A percentile compares a stretch with the other conserved stretches of the same genome.
Conservation (phyloP, 2,888 invertebrate species). For the Leucophora obtusa region DNA sequence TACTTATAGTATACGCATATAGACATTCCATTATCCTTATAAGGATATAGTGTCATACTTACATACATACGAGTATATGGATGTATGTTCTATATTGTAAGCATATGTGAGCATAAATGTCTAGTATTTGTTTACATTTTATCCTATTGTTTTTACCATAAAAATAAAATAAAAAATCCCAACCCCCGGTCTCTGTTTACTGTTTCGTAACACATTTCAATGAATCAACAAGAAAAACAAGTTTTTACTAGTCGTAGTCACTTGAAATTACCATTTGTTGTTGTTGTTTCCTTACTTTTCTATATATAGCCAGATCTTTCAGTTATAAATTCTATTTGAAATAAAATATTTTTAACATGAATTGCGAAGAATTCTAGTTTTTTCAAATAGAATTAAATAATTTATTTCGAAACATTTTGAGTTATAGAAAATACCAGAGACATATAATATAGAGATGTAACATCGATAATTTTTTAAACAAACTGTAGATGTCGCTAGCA, state of each 20-base stretch:
- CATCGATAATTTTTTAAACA: too few relatives aligned
- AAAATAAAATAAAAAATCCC: slow-evolving; percentile 35
- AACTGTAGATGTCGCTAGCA: too few relatives aligned
- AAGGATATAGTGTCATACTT: neutral
- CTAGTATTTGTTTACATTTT: slow-evolving; percentile 54
- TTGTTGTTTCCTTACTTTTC: neutral
- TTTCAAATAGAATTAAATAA: too few relatives aligned
- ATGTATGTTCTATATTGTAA: too few relatives aligned
- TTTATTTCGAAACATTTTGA: too few relatives aligned
- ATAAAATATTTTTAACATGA: too few relatives aligned
- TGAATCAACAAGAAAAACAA: slow-evolving; percentile 46
- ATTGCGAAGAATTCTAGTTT: too few relatives aligned
- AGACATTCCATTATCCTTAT: neutral
- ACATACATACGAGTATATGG: slow-evolving; percentile 14
- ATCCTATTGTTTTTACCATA: slow-evolving; percentile 53
- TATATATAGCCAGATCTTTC: slow-evolving; percentile 5
- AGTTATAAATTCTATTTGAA: neutral
- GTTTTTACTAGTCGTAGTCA: slow-evolving; percentile 34
- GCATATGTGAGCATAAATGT: neutral
- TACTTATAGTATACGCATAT: slow-evolving; percentile 12
- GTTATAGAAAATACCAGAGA: too few relatives aligned
- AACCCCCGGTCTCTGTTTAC: slow-evolving; percentile 28
- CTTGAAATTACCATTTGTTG: slow-evolving; percentile 38
- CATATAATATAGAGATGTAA: too few relatives aligned
- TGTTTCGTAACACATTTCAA: slow-evolving; percentile 25